Evolutionary conservation across 2,888 invertebrate genomes (phyloP), one percentile per base, ranked within the genome.

Genomic region (Trichopria drosophilae): DNA sequence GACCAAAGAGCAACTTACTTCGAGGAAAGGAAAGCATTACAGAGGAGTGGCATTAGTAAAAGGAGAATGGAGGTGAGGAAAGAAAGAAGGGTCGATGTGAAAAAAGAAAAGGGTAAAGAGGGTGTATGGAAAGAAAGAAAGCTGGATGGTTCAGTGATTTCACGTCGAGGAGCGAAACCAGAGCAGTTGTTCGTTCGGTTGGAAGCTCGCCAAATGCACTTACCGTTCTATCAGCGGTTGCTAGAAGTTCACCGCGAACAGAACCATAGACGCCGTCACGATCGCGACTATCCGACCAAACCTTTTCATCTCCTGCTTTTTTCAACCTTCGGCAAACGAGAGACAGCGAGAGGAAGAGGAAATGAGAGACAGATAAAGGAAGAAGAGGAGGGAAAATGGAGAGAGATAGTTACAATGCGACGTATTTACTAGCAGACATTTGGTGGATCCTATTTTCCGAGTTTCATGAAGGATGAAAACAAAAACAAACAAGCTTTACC

Each of bases 141-240:
- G 45, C 34, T 22, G 53, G 48, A 43, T 15, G 53, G 51, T 53
- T 51, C 56, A 60, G 62, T 58, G 62, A 67, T 64, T 65, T 60
- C 55, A 53, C 62, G 62, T 57, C 47, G 53, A 57, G 56, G 57
- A 64, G n/a, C n/a, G n/a, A n/a, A n/a, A n/a, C n/a, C n/a, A n/a
- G n/a, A n/a, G n/a, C n/a, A n/a, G 58, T 62, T 54, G 60, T 57
- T 57, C 44, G 50, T 63, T 60, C 57, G 60, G 54, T 57, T 71
- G 71, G 71, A 71, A 64, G 51, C 64, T 61, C 53, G 71, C 71
- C 71, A 71, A 71, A 71, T 67, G 68, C 71, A 71, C 71, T 71
- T 68, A 71, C 57, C 63, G 65, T 68, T 68, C 70, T 66, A 71
- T 68, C 70, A 64, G 64, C 57, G 51, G 55, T 58, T 51, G 45